Conservation (phyloP, 2,113 vertebrate genomes). For the Xyliphius kryptos region DNA sequence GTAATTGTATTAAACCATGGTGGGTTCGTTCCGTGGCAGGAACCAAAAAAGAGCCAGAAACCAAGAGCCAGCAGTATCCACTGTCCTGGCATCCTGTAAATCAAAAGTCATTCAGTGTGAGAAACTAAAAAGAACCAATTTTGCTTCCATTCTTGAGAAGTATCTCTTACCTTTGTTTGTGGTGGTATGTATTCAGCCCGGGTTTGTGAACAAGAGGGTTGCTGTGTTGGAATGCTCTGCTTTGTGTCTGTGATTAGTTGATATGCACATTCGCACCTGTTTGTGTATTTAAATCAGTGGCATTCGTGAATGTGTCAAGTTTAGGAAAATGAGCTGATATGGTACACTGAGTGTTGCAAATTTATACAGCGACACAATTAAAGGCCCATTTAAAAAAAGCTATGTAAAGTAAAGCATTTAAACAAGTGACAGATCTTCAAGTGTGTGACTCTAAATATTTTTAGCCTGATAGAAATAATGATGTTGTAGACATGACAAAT, state of each 20-base stretch:
- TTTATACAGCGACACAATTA: background rate
- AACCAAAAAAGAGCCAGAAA: conserved; percentile 19
- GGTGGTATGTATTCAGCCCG: too few species aligned
- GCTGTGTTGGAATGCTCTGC: background rate
- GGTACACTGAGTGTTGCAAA: background rate
- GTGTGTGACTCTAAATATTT: background rate
- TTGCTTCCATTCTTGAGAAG: background rate
- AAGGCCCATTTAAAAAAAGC: background rate
- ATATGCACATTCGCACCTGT: background rate
- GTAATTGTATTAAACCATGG: conserved; percentile 46
- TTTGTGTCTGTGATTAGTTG: background rate
- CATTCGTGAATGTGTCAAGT: conserved; percentile 9
- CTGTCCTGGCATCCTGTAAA: conserved; percentile 43
- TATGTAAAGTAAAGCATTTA: too few species aligned
- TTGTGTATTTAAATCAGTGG: conserved; percentile 27
- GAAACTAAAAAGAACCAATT: background rate
- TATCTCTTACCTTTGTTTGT: too few species aligned
- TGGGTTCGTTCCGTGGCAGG: conserved; percentile 28
- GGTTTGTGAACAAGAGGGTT: background rate
- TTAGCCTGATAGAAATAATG: background rate
- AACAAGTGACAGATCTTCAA: too few species aligned
- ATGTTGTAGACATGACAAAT: conserved; percentile 5
- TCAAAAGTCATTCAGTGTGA: background rate
- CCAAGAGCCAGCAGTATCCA: conserved; percentile 47
- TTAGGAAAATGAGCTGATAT: conserved; percentile 28